These are phyloP conservation scores for Oreochromis grahami DNA, from an alignment of 2,797 vertebrate species.

Conservation along the genomic window DNA sequence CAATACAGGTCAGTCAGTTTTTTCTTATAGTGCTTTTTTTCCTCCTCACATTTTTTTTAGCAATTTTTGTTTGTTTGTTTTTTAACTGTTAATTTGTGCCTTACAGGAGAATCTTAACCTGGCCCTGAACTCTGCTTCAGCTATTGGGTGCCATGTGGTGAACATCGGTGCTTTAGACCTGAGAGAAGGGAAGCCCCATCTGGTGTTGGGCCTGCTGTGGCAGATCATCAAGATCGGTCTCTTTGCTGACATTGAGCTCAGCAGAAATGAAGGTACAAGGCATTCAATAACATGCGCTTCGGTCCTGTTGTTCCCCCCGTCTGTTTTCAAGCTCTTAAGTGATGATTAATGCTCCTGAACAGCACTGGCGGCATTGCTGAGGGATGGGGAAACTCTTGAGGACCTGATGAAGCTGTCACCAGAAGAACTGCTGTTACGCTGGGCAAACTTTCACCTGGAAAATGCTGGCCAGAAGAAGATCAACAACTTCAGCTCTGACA, in stretches of 20 bases:
- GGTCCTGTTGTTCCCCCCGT: background rate
- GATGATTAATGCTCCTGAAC: background rate
- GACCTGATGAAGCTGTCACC: conserved; percentile 97
- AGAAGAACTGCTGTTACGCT: conserved; percentile 91
- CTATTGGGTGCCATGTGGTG: conserved; percentile 97
- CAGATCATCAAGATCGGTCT: conserved; percentile 98
- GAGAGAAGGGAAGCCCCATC: conserved; percentile 92
- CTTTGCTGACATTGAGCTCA: conserved; percentile 97
- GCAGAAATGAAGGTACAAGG: conserved; percentile 91
- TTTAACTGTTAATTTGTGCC: background rate
- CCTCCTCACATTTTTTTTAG: background rate
- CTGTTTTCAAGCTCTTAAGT: conserved; percentile 4
- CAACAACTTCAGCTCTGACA: conserved; percentile 92
- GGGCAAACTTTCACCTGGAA: conserved; percentile 96
- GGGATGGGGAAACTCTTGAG: conserved; percentile 92
- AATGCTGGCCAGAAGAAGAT: conserved; percentile 89
- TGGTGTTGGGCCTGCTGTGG: conserved; percentile 96
- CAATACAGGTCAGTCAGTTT: conserved; percentile 81
- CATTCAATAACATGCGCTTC: background rate
- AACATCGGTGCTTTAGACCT: conserved; percentile 96
- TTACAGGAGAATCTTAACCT: conserved; percentile 95
- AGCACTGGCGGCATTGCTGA: conserved; percentile 92
- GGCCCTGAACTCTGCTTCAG: conserved; percentile 95
- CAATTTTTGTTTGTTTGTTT: background rate
- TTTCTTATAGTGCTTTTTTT: background rate